Evolutionary conservation across 2,113 vertebrate genomes (phyloP).

Genomic region (Tyto alba): DNA sequence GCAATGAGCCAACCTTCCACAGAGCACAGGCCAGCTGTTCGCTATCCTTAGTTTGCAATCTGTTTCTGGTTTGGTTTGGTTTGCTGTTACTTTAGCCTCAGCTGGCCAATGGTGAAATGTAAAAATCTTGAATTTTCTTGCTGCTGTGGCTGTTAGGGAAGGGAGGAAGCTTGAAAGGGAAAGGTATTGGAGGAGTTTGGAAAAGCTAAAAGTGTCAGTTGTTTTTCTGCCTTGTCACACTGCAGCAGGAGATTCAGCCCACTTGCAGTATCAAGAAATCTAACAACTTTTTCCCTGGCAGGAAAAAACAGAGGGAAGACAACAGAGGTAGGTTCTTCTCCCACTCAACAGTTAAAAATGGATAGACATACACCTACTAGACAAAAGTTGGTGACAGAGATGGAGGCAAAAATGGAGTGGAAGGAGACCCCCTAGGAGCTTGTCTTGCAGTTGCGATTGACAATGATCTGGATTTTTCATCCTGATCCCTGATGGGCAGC

Average conservation of each 20-base stretch:
- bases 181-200: not conserved
- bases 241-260: constrained; percentile 6
- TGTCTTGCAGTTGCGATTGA: not conserved
- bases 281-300: not conserved
- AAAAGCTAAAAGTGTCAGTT: not conserved
- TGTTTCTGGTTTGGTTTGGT: constrained; percentile 24
- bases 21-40: not conserved
- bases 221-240: not conserved
- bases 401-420: not conserved
- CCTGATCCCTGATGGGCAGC: not conserved
- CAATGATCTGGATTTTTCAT: not conserved
- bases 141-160: not conserved
- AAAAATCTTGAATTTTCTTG: not conserved
- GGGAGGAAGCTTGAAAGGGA: not conserved
- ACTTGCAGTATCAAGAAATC: not conserved
- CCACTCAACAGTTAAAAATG: constrained; percentile 17
- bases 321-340: constrained; percentile 9
- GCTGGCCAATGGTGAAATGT: not conserved
- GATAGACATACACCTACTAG: not conserved
- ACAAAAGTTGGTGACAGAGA: not conserved
- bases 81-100: constrained; percentile 12
- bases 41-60: not conserved
- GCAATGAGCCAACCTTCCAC: not conserved
- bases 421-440: not conserved
- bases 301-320: not conserved